Conservation (phyloP, 2,113 vertebrate species). For the Melospiza melodia region DNA sequence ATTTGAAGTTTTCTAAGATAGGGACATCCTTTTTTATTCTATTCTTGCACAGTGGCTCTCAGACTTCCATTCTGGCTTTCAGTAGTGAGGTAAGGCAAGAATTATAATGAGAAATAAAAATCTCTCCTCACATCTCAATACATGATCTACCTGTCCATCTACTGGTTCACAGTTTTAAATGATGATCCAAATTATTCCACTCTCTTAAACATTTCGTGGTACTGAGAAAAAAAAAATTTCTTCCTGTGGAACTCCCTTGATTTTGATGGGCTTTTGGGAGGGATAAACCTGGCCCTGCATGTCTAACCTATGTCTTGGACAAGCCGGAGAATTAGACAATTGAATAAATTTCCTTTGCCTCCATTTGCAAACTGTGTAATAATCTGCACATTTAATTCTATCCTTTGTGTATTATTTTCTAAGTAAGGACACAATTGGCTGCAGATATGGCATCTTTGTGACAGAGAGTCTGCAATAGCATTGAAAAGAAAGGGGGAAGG, state of each 20-base stretch:
- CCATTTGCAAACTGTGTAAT: not conserved
- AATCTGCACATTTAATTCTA: not conserved
- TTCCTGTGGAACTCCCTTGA: not conserved
- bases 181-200: not conserved
- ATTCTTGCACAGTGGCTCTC: not conserved
- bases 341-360: not conserved
- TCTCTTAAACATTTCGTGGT: not conserved
- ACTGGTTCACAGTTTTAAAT: rapidly evolving
- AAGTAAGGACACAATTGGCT: not conserved
- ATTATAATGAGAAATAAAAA: rapidly evolving
- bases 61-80: not conserved
- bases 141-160: not conserved
- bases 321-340: not conserved
- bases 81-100: not conserved
- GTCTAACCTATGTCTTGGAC: not conserved
- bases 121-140: not conserved
- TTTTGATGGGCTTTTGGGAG: not conserved
- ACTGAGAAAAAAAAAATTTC: not conserved
- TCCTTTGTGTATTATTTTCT: not conserved
- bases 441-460: slow-evolving; percentile 25
- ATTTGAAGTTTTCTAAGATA: not conserved
- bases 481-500: slow-evolving; percentile 42
- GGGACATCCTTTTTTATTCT: rapidly evolving
- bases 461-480: slow-evolving; percentile 15
- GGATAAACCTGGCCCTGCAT: not conserved